Evolutionary conservation across 2,113 vertebrate species (phyloP).

Genomic region (Illadopsis cleaveri): DNA sequence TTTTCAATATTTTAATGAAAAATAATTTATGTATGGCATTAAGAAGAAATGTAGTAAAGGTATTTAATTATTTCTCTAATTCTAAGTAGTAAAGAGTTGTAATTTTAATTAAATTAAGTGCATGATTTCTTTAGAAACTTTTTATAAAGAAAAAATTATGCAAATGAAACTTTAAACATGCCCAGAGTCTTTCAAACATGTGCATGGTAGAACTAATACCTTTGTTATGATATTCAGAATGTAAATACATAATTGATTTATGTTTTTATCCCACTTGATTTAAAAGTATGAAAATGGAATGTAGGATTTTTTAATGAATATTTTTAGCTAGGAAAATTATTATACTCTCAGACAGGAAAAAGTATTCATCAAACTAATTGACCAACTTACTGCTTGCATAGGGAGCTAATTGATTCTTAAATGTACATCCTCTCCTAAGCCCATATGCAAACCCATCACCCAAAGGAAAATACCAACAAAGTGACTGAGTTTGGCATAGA

Average conservation of each 20-base stretch:
- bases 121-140: background rate
- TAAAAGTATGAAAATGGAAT: background rate
- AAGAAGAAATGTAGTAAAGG: background rate
- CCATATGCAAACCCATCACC: background rate
- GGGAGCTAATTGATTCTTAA: background rate
- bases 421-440: background rate
- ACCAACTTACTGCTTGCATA: background rate
- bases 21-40: background rate
- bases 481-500: background rate
- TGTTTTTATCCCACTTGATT: background rate
- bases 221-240: background rate
- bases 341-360: background rate
- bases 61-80: background rate
- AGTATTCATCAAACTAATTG: background rate
- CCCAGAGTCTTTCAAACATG: background rate
- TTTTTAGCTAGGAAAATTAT: background rate
- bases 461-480: background rate
- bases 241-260: background rate
- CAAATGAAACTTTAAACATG: background rate
- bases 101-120: slow-evolving; percentile 10
- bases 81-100: background rate
- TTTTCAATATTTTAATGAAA: background rate
- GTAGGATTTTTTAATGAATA: background rate
- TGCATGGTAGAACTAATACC: background rate
- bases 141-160: background rate